Base-by-base conservation (phyloP, 2,113 vertebrate genomes). In the Strix uralensis region DNA sequence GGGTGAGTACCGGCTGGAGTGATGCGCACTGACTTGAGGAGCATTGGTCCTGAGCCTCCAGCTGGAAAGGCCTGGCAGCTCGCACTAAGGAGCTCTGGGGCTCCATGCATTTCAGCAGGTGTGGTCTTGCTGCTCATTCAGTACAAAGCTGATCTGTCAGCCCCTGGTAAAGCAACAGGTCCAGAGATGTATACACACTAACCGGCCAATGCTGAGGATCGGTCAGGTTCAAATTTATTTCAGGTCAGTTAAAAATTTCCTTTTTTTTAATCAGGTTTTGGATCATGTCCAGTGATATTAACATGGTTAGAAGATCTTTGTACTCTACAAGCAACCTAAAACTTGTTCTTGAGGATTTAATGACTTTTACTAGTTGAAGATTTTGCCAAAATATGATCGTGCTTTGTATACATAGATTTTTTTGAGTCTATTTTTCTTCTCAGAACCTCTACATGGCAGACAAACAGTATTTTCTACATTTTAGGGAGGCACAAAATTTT, bases 101-200 rank as follows among this genome's bases (percentile, higher is more conserved):
- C 63, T 65, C 2, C 5, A 16, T 9, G 12, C 1, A 3, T 59
- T 65, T 59, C 46, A 58, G 38, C 22, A 54, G 58, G 34, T n/a
- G 10, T 36, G 27, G 5, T 26, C 36, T 63, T 57, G 34, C 20
- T 72, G 17, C 1, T 0, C 19, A 19, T 34, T 58, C 51, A 47
- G 19, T 36, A 10, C 27, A 54, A 42, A n/a, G 30, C 7, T 49
- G 46, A 17, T 74, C 40, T 79, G 18, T n/a, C 22, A 13, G 44
- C 1, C 15, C 10, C 9, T 44, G 7, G 57, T 55, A 62, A 61
- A 57, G 36, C 34, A 36, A 12, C 19, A 40, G 21, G 30, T 18
- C n/a, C 40, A 30, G 62, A 36, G 13, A 27, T 0, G 0, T 22
- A 3, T 6, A 5, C 22, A 29, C 7, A 6, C n/a, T 51, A 67